A percentile compares a stretch with the other conserved stretches of the same genome.
Conservation (phyloP, 2,888 invertebrate species). For the Gerris lacustris region DNA sequence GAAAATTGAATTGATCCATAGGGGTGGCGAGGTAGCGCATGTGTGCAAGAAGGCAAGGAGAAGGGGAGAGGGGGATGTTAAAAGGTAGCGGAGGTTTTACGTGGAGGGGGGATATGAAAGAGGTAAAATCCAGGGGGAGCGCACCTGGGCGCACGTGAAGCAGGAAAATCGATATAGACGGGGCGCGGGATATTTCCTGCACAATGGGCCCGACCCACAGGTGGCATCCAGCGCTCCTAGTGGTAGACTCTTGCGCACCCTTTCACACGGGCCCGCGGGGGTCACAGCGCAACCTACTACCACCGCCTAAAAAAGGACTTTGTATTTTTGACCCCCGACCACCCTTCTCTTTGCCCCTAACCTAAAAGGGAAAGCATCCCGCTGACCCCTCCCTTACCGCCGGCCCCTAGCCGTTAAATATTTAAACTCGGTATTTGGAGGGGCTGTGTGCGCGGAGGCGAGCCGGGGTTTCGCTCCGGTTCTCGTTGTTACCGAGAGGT, state of each 20-base stretch:
- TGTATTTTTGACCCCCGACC: neutral
- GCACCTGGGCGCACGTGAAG: conserved; percentile 3
- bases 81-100: neutral
- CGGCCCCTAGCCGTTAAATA: neutral
- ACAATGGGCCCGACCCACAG: neutral
- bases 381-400: too few relatives aligned
- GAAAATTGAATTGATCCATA: conserved; percentile 3
- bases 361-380: neutral
- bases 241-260: neutral
- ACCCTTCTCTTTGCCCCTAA: neutral
- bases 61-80: neutral
- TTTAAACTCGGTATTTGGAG: neutral
- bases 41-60: neutral
- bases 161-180: conserved; percentile 1
- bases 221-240: conserved; percentile 3
- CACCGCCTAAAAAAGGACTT: conserved; percentile 1
- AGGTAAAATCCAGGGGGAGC: neutral
- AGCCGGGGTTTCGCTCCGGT: too few relatives aligned
- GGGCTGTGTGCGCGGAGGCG: too few relatives aligned
- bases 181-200: neutral
- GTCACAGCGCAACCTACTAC: conserved; percentile 3
- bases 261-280: neutral
- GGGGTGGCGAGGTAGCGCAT: neutral
- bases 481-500: too few relatives aligned
- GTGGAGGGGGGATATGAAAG: neutral